Conservation (phyloP, 2,113 vertebrate genomes). For the Sakesphorus luctuosus region DNA sequence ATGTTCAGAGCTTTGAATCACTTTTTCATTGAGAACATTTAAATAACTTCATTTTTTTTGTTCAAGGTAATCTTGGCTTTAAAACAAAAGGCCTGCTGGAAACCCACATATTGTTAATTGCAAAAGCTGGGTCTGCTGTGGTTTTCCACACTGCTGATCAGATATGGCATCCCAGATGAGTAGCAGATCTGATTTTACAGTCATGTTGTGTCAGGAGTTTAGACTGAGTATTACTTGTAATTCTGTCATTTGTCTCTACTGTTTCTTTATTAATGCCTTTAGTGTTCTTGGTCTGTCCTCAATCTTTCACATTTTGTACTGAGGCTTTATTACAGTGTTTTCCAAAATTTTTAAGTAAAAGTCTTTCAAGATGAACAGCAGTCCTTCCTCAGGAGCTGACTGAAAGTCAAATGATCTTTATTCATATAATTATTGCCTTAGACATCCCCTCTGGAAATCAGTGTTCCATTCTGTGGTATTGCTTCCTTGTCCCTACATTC, state of each 20-base stretch:
- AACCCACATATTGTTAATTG: neutral
- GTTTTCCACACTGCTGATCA: neutral
- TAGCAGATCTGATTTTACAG: constrained; percentile 5
- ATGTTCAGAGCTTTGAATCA: neutral
- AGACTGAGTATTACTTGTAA: neutral
- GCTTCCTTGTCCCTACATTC: neutral
- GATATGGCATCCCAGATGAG: neutral
- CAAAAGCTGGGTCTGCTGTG: neutral
- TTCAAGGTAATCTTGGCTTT: neutral
- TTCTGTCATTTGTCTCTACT: constrained; percentile 41
- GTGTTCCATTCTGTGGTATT: neutral
- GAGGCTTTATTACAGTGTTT: constrained; percentile 30
- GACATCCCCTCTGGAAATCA: neutral
- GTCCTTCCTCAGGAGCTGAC: neutral
- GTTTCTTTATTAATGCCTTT: constrained; percentile 32
- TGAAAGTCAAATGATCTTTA: constrained; percentile 23
- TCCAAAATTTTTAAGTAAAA: constrained; percentile 17
- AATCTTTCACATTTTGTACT: constrained; percentile 50
- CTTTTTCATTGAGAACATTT: neutral
- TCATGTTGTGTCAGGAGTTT: constrained; percentile 7
- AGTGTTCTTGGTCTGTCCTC: constrained; percentile 8
- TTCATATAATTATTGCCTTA: constrained; percentile 2
- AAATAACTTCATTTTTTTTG: neutral
- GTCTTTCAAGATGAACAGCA: constrained; percentile 27
- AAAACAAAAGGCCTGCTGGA: neutral